phyloP scores from a whole-genome alignment of 2,113 vertebrate genomes.

The Barnardius zonarius region DNA sequence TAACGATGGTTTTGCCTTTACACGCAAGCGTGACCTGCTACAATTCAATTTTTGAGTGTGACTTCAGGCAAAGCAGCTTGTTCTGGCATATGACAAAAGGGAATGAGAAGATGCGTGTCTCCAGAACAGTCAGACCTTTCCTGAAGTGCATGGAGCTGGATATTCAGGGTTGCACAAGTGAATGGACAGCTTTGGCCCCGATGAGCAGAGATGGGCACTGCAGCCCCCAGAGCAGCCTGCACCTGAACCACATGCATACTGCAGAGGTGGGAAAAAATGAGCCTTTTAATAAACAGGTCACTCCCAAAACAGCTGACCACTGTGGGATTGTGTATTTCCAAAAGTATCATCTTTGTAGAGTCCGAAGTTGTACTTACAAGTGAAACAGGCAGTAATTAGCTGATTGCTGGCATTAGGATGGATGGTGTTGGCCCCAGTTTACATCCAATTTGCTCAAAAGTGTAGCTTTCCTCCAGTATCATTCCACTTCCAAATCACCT shows the following conservation, averaged over 20 bases:
- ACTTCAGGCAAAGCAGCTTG: neutral
- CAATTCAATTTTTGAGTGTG: neutral
- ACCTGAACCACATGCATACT: accelerated
- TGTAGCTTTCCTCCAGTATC: neutral
- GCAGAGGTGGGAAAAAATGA: accelerated
- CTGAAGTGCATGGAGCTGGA: neutral
- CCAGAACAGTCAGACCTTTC: neutral
- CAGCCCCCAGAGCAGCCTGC: neutral
- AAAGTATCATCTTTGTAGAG: neutral
- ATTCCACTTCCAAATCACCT: neutral
- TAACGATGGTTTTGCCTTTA: neutral
- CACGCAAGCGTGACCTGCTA: neutral
- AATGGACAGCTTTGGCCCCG: neutral
- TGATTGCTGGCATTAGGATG: neutral
- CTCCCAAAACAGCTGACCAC: neutral
- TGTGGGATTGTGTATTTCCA: neutral
- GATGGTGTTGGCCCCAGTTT: neutral
- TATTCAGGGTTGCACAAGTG: neutral
- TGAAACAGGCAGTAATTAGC: neutral
- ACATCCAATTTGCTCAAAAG: neutral
- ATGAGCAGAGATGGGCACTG: accelerated
- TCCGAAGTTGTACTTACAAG: neutral
- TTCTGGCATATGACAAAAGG: neutral
- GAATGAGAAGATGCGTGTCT: accelerated
- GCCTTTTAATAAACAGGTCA: neutral